Base-by-base conservation (phyloP, 2,113 vertebrate species). In the Pelmatolapia mariae region DNA sequence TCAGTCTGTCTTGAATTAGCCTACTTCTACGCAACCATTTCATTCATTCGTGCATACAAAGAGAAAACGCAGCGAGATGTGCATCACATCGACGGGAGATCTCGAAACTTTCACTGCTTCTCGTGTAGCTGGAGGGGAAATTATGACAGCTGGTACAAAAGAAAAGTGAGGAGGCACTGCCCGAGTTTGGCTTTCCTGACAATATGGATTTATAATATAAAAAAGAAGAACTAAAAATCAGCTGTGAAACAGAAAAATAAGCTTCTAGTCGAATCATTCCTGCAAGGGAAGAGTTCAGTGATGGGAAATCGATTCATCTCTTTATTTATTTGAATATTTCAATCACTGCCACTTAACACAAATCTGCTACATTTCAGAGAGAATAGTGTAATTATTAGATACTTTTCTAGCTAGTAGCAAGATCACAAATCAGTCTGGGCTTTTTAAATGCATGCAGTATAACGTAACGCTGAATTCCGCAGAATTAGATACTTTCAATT, bases 21-120 rank as follows among this genome's bases (percentile, higher is more conserved):
- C 6, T 16, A 73, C 43, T 81, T n/a, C 83, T 31, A 8, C 15
- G 26, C 31, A 10, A 59, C 18, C 4, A 19, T 83, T 56, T 89
- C 54, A 80, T 83, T 40, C 43, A 80, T 76, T 22, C 5, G 63
- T 19, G n/a, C 57, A 19, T 38, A 40, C 16, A 12, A 73, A 52
- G 12, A 36, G 33, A 15, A 81, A 43, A 57, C 0, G 43, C 36
- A 59, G 50, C 53, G 56, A 76, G 71, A 88, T 38, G 59, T 10
- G 59, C 56, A 63, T 63, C 88, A 36, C 76, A 50, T 50, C 24
- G 84, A 56, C 80, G 79, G 76, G 86, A 87, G 94, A 89, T 88
- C 87, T 1, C 81, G 90, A 85, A 68, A 80, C 40, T 15, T 31
- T 31, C 15, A 80, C 45, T 81, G 63, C 57, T 73, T 76, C 82